These are phyloP conservation scores for Myotis myotis DNA, from an alignment of 2,797 vertebrate genomes.

Conservation along the genomic window DNA sequence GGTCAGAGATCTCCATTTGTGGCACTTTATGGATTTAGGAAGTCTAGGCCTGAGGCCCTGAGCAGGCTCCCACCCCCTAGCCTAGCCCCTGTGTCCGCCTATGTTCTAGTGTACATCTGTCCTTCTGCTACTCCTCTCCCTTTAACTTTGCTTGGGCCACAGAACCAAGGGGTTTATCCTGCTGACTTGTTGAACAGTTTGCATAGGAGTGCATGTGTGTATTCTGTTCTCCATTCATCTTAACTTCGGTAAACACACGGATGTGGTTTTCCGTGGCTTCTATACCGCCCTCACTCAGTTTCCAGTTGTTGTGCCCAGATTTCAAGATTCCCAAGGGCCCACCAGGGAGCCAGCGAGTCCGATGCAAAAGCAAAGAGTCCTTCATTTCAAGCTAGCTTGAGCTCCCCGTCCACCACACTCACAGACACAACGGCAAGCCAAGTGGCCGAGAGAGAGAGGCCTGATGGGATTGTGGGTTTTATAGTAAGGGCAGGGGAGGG, in stretches of 20 bases:
- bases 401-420: too few relatives aligned
- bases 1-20: background rate
- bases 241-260: background rate
- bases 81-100: background rate
- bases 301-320: too few relatives aligned
- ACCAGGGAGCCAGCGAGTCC: too few relatives aligned
- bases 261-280: background rate
- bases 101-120: background rate
- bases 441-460: too few relatives aligned
- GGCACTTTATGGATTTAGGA: background rate
- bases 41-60: background rate
- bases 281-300: background rate
- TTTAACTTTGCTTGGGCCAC: background rate
- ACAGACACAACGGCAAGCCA: too few relatives aligned
- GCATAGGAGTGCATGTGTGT: background rate
- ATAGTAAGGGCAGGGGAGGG: too few relatives aligned
- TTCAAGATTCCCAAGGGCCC: too few relatives aligned
- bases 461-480: too few relatives aligned
- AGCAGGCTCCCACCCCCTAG: background rate
- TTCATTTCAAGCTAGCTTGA: too few relatives aligned
- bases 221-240: background rate
- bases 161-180: background rate
- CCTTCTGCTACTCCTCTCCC: background rate
- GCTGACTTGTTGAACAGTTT: background rate
- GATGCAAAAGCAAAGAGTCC: too few relatives aligned